phyloP scores from a whole-genome alignment of 2,888 invertebrate genomes.

The Imbricaverruca yamaguchii region DNA sequence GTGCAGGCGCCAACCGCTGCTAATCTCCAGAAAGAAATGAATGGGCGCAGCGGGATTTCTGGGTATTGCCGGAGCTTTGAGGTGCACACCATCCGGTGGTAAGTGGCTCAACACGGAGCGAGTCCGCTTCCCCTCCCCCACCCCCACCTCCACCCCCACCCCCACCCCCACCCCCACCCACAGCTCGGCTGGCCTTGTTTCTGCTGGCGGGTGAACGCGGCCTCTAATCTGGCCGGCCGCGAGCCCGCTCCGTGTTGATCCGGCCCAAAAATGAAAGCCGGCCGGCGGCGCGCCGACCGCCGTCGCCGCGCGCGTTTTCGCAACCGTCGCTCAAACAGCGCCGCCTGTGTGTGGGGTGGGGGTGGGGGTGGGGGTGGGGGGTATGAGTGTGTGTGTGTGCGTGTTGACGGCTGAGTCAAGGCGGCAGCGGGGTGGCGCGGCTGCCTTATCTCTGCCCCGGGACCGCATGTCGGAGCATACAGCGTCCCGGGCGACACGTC shows the following conservation, averaged over 20 bases:
- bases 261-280: background rate
- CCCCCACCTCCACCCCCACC: too few relatives aligned
- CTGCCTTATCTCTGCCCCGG: background rate
- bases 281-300: background rate
- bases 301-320: background rate
- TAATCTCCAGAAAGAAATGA: too few relatives aligned
- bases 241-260: background rate
- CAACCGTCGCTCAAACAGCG: background rate
- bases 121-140: too few relatives aligned
- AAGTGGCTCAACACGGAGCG: too few relatives aligned
- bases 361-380: too few relatives aligned
- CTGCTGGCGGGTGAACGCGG: background rate
- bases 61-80: too few relatives aligned
- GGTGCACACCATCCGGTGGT: too few relatives aligned
- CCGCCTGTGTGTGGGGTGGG: background rate
- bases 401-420: background rate
- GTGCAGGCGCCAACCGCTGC: too few relatives aligned
- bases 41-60: too few relatives aligned
- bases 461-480: too few relatives aligned
- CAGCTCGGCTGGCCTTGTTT: background rate
- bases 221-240: background rate
- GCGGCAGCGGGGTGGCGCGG: background rate
- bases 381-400: background rate
- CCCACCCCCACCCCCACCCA: too few relatives aligned
- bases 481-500: too few relatives aligned